Percentiles rank a stretch among this genome's conserved stretches.
These are phyloP conservation scores for Condylostylus longicornis DNA, from an alignment of 1,140 invertebrate genomes.

Conservation along the genomic window DNA sequence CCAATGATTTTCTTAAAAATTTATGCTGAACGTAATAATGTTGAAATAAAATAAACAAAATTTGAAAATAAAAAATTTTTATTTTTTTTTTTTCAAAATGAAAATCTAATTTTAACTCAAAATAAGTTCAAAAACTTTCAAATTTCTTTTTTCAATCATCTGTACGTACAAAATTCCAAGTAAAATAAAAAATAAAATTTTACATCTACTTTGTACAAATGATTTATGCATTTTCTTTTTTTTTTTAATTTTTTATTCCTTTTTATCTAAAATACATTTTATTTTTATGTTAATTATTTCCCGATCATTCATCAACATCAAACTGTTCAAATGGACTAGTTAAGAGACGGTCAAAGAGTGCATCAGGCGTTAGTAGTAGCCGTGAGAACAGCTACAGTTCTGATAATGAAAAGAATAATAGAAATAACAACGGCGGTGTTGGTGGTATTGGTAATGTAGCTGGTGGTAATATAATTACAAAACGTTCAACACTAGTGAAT, in stretches of 20 bases:
- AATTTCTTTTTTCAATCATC: no score
- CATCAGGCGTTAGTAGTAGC: conserved; percentile 8
- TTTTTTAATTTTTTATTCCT: neutral
- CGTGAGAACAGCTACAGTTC: neutral
- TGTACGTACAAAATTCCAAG: no score
- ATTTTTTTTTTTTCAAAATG: no score
- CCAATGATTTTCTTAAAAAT: no score
- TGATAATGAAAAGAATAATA: conserved; percentile 10
- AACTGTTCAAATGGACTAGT: conserved; percentile 11
- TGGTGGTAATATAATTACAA: conserved; percentile 25
- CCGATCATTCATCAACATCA: neutral
- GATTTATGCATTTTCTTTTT: neutral
- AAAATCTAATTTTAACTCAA: no score
- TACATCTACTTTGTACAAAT: no score
- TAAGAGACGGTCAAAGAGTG: conserved; percentile 32
- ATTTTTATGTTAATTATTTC: neutral
- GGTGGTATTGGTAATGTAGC: conserved; percentile 25
- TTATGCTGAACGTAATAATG: no score
- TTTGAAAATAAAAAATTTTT: no score
- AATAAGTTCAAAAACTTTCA: no score
- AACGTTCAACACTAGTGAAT: conserved; percentile 9
- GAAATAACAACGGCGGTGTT: conserved; percentile 29
- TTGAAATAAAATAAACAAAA: no score
- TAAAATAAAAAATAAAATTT: no score
- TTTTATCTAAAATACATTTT: neutral